Conservation (phyloP, 2,797 vertebrate genomes). For the Rhinophrynus dorsalis region DNA sequence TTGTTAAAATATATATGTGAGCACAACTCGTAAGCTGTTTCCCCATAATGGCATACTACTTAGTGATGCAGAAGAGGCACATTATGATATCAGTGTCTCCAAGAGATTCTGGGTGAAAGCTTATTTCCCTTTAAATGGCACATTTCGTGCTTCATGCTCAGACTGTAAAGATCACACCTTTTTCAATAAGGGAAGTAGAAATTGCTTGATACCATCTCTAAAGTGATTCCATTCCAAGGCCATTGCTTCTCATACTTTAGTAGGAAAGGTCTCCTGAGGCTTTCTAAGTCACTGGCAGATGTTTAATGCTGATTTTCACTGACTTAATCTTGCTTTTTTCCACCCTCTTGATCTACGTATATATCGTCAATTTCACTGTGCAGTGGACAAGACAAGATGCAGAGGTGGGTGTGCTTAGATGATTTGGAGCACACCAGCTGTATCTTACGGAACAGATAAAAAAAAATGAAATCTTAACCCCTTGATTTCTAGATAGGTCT, state of each 20-base stretch:
- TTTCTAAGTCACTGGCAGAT: constrained; percentile 32
- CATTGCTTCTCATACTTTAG: constrained; percentile 35
- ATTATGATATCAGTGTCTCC: too few relatives aligned
- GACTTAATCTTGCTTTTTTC: constrained; percentile 3
- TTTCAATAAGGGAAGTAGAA: constrained; percentile 32
- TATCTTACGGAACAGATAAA: too few relatives aligned
- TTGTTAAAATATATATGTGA: too few relatives aligned
- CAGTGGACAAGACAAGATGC: constrained; percentile 12
- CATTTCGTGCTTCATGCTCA: constrained; percentile 7
- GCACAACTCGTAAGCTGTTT: too few relatives aligned
- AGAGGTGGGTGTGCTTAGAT: too few relatives aligned
- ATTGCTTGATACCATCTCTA: constrained; percentile 34
- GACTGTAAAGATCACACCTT: constrained; percentile 30
- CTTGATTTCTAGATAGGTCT: too few relatives aligned
- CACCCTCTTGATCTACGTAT: constrained; percentile 13
- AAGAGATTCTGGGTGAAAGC: too few relatives aligned
- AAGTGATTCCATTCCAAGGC: constrained; percentile 43
- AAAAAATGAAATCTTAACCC: too few relatives aligned
- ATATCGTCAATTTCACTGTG: constrained; percentile 13
- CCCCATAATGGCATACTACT: too few relatives aligned
- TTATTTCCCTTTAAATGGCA: too few relatives aligned
- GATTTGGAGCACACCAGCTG: too few relatives aligned
- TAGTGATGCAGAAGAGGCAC: too few relatives aligned
- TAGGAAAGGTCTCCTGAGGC: constrained; percentile 37
- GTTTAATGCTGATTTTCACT: constrained; percentile 44